Percentiles rank a stretch among this genome's conserved stretches.
These are phyloP conservation scores for Epistrophe grossulariae DNA, from an alignment of 2,888 invertebrate genomes.

Conservation along the genomic window DNA sequence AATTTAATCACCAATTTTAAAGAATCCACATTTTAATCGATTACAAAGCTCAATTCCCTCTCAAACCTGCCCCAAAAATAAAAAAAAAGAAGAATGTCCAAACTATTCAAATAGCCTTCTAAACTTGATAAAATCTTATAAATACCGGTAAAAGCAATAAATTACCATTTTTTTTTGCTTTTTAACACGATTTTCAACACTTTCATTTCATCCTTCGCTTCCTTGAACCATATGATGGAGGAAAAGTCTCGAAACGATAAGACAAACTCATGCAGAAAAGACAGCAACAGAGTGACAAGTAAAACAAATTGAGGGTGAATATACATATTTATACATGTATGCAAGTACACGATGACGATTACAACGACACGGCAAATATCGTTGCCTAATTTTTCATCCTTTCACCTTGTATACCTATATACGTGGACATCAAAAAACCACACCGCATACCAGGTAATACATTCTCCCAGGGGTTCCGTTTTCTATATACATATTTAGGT, in stretches of 20 bases:
- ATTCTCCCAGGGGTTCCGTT: conserved; percentile 8
- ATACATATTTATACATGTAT: conserved; percentile 12
- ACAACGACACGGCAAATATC: conserved; percentile 19
- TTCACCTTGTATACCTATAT: conserved; percentile 49
- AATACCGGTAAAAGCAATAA: conserved; percentile 10
- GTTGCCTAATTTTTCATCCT: conserved; percentile 62
- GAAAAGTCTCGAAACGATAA: neutral
- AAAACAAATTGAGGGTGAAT: conserved; percentile 61
- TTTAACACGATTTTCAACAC: conserved; percentile 43
- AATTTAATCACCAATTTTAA: no score
- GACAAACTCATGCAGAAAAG: conserved; percentile 9
- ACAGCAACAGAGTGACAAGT: conserved; percentile 49
- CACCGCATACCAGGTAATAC: neutral
- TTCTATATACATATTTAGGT: neutral
- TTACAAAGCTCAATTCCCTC: no score
- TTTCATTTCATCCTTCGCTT: neutral
- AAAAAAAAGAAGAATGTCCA: neutral
- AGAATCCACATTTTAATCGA: no score
- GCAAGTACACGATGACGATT: neutral
- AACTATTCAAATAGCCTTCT: neutral
- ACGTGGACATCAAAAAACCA: conserved; percentile 18
- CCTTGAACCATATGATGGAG: neutral
- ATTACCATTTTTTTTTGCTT: conserved; percentile 12
- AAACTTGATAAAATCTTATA: conserved; percentile 21
- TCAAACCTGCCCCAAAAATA: no score